phyloP scores from a whole-genome alignment of 2,797 vertebrate species.

The Coranthus polyacanthus region DNA sequence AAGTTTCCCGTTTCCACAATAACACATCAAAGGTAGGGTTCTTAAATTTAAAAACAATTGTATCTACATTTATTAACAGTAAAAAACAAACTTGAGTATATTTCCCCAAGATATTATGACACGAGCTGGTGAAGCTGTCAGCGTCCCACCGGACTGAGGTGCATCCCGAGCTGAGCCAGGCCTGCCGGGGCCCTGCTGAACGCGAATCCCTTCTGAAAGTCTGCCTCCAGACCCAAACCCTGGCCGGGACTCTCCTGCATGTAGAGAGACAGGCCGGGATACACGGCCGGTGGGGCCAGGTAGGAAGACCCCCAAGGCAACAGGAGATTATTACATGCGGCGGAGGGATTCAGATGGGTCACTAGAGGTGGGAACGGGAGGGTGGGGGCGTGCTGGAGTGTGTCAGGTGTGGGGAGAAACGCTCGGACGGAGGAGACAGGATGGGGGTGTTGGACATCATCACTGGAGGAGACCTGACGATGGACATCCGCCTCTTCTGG shows the following conservation, averaged over 20 bases:
- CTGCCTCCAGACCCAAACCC: too few species aligned
- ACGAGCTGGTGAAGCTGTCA: slow-evolving; percentile 1
- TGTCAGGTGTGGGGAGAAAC: slow-evolving; percentile 15
- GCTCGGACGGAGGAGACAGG: slow-evolving; percentile 7
- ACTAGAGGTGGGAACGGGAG: slow-evolving; percentile 48
- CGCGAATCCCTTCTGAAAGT: too few species aligned
- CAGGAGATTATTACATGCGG: slow-evolving; percentile 46
- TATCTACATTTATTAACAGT: too few species aligned
- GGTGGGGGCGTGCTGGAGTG: too few species aligned
- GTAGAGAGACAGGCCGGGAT: slow-evolving; percentile 59
- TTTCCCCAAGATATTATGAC: too few species aligned
- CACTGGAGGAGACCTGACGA: slow-evolving; percentile 65
- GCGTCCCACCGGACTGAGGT: slow-evolving; percentile 48
- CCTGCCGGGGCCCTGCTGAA: too few species aligned
- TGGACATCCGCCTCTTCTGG: slow-evolving; percentile 37
- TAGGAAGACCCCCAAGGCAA: slow-evolving; percentile 67
- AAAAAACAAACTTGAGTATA: too few species aligned
- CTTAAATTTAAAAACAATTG: too few species aligned
- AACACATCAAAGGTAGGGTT: too few species aligned
- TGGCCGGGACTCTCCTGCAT: slow-evolving; percentile 49
- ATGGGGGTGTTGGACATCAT: slow-evolving; percentile 26
- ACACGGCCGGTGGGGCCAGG: slow-evolving; percentile 46
- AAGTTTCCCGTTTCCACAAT: too few species aligned
- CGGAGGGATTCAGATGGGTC: slow-evolving; percentile 46
- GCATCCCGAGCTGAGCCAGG: slow-evolving; percentile 45